Evolutionary conservation across 1,140 invertebrate species (phyloP).

Genomic region (Luehdorfia chinensis): DNA sequence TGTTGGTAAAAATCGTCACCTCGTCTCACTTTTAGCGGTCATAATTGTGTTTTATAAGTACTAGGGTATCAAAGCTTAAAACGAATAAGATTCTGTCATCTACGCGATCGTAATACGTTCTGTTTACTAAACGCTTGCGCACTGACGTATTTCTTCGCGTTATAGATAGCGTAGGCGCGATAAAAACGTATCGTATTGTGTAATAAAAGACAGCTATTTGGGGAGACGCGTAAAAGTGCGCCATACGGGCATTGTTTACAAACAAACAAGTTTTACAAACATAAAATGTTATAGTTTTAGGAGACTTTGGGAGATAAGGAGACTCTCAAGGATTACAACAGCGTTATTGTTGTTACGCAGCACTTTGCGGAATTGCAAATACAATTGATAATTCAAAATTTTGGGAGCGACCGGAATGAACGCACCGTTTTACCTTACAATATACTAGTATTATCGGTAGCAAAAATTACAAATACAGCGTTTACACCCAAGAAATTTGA

Average conservation of each 20-base stretch:
- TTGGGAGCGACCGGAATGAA: too few species aligned
- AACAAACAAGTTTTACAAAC: conserved; percentile 43
- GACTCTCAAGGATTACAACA: not conserved
- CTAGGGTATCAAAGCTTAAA: not conserved
- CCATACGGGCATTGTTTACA: conserved; percentile 50
- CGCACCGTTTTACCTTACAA: too few species aligned
- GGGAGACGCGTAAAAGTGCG: conserved; percentile 38
- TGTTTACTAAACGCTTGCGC: not conserved
- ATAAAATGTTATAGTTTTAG: conserved; percentile 18
- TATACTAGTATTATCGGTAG: too few species aligned
- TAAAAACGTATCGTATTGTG: conserved; percentile 40
- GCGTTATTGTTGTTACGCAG: not conserved
- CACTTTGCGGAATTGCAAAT: too few species aligned
- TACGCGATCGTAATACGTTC: conserved; percentile 2
- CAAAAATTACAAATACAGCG: too few species aligned
- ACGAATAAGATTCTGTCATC: conserved; percentile 3
- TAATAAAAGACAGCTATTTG: conserved; percentile 49
- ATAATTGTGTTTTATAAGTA: conserved; percentile 3
- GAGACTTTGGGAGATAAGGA: conserved; percentile 4
- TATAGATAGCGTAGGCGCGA: conserved; percentile 23
- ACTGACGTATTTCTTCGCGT: conserved; percentile 1
- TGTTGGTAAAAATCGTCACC: too few species aligned
- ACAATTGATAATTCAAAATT: too few species aligned
- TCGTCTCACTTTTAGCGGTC: too few species aligned
- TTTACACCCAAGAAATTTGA: too few species aligned